phyloP scores from a whole-genome alignment of 2,113 vertebrate species.

The Larimichthys crocea region DNA sequence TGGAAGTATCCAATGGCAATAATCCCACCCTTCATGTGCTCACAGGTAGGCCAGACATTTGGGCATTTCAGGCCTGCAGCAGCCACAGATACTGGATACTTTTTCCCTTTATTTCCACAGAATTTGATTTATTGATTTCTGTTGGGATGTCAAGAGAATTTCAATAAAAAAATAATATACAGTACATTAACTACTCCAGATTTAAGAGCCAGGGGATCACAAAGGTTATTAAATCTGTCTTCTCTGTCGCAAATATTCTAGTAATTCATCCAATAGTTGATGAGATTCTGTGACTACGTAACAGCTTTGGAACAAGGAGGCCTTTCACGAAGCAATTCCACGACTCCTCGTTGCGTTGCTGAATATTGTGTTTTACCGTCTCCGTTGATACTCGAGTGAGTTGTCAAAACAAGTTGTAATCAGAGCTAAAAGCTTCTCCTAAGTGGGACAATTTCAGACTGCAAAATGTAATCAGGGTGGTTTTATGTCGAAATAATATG shows the following conservation, averaged over 20 bases:
- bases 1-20: too few relatives aligned
- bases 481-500: slow-evolving; percentile 33
- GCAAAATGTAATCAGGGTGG: slow-evolving; percentile 9
- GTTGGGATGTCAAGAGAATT: too few relatives aligned
- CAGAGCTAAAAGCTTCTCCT: slow-evolving; percentile 14
- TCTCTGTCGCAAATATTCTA: neutral
- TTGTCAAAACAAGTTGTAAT: slow-evolving; percentile 25
- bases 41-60: too few relatives aligned
- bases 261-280: neutral
- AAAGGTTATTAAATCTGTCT: too few relatives aligned
- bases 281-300: neutral
- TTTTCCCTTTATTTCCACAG: too few relatives aligned
- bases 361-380: neutral
- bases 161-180: too few relatives aligned
- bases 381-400: neutral
- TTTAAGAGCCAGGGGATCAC: neutral
- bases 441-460: slow-evolving; percentile 13
- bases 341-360: neutral
- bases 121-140: too few relatives aligned
- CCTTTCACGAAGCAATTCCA: neutral
- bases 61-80: too few relatives aligned
- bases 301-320: neutral
- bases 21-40: too few relatives aligned
- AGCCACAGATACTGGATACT: too few relatives aligned
- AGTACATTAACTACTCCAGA: too few relatives aligned